A percentile compares a stretch with the other conserved stretches of the same genome.
Conservation (phyloP, 2,797 vertebrate genomes). For the Stomatorhinus walkeri region DNA sequence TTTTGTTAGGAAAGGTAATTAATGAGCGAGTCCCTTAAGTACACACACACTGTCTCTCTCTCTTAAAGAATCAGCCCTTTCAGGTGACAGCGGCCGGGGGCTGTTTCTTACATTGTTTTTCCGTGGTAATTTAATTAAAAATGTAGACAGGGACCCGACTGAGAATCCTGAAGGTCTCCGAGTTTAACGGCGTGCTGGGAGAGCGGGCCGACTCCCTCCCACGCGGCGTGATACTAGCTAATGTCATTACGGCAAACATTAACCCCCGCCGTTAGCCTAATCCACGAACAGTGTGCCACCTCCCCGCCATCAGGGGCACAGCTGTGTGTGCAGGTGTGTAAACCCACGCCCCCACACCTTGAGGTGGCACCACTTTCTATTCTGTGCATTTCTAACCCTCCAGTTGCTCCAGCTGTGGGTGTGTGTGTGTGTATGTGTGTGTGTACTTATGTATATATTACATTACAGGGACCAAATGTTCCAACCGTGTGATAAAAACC, state of each 20-base stretch:
- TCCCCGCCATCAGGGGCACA: not conserved
- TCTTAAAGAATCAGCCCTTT: not conserved
- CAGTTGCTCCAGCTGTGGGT: not conserved
- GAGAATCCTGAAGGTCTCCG: not conserved
- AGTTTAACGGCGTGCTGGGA: not conserved
- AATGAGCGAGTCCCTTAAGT: not conserved
- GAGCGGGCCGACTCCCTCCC: not conserved
- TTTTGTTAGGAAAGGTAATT: not conserved
- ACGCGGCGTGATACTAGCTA: not conserved
- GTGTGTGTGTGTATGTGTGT: not conserved
- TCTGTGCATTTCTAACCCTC: not conserved
- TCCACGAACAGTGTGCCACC: not conserved
- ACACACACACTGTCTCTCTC: not conserved
- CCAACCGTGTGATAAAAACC: not conserved
- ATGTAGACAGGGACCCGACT: not conserved
- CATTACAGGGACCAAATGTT: not conserved
- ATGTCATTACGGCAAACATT: not conserved
- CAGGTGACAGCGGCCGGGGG: not conserved
- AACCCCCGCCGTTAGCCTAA: not conserved
- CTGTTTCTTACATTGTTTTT: not conserved
- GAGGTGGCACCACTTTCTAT: not conserved
- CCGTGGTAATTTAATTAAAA: not conserved
- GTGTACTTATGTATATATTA: not conserved
- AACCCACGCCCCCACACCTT: not conserved
- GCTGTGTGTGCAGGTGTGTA: not conserved